A percentile compares a stretch with the other conserved stretches of the same genome.
Evolutionary conservation across 30 jellyfish, hydroid and myxozoan species (phyloP).

Genomic region (Calvadosia cruxmelitensis): DNA sequence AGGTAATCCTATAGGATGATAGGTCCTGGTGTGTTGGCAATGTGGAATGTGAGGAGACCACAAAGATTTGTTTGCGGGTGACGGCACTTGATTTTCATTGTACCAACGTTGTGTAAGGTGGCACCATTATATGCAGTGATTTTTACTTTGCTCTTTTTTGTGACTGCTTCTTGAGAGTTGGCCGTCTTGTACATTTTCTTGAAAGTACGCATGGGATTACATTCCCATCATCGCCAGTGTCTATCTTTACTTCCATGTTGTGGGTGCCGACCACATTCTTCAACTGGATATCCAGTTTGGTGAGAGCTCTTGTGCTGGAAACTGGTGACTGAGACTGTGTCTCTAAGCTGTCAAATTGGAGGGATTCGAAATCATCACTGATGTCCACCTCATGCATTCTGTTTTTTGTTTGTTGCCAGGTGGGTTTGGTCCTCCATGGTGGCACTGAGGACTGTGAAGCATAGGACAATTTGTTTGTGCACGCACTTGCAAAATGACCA

Average conservation of each 20-base stretch:
- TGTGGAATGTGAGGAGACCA: background rate
- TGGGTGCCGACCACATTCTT: background rate
- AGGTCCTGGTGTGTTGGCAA: background rate
- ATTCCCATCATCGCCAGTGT: background rate
- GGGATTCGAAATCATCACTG: background rate
- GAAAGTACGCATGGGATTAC: background rate
- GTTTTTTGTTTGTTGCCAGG: too few relatives aligned
- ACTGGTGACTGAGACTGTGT: too few relatives aligned
- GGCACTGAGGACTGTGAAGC: too few relatives aligned
- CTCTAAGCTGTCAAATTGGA: background rate
- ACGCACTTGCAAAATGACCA: background rate
- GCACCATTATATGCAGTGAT: background rate
- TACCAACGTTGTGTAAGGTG: background rate
- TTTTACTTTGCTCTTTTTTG: background rate
- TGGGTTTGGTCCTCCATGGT: too few relatives aligned
- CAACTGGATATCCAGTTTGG: background rate
- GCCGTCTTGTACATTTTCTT: background rate
- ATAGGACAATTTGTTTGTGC: background rate
- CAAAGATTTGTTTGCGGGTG: background rate
- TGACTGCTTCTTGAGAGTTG: background rate
- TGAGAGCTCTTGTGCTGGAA: background rate
- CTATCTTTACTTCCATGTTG: background rate
- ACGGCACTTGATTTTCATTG: background rate
- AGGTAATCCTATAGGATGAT: background rate
- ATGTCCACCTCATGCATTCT: background rate